A percentile compares a stretch with the other conserved stretches of the same genome.
Conservation (phyloP, 1,140 invertebrate genomes). For the Nephotettix cincticeps region DNA sequence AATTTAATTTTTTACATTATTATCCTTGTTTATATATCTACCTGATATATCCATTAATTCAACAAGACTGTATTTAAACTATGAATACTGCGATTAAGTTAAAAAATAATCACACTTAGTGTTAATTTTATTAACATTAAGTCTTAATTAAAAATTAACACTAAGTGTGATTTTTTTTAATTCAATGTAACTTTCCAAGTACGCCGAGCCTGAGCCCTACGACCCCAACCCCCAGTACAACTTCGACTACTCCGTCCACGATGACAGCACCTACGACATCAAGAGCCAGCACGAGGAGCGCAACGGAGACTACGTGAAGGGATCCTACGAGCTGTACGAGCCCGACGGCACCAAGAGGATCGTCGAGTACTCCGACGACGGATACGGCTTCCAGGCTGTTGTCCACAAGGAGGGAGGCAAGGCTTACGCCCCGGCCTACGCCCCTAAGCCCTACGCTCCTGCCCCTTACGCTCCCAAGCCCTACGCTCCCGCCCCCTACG, state of each 20-base stretch:
- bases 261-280: slow-evolving; percentile 55
- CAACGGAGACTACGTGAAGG: slow-evolving; percentile 55
- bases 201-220: slow-evolving; percentile 34
- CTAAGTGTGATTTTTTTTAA: too few relatives aligned
- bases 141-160: too few relatives aligned
- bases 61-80: too few relatives aligned
- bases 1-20: not conserved
- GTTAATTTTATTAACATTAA: too few relatives aligned
- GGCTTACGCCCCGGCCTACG: slow-evolving; percentile 17
- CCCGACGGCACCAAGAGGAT: slow-evolving; percentile 43
- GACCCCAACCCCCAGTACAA: slow-evolving; percentile 49
- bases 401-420: slow-evolving; percentile 15
- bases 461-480: slow-evolving; percentile 34
- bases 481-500: slow-evolving; percentile 42
- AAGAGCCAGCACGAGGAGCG: slow-evolving; percentile 56
- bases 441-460: too few relatives aligned
- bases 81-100: too few relatives aligned
- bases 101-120: too few relatives aligned
- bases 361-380: slow-evolving; percentile 37
- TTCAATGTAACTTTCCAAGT: too few relatives aligned
- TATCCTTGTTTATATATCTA: too few relatives aligned
- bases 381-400: slow-evolving; percentile 27
- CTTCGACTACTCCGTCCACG: slow-evolving; percentile 55
- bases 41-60: too few relatives aligned
- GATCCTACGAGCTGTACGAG: slow-evolving; percentile 27